phyloP scores from a whole-genome alignment of 2,888 invertebrate genomes.

The Papilio elwesi region DNA sequence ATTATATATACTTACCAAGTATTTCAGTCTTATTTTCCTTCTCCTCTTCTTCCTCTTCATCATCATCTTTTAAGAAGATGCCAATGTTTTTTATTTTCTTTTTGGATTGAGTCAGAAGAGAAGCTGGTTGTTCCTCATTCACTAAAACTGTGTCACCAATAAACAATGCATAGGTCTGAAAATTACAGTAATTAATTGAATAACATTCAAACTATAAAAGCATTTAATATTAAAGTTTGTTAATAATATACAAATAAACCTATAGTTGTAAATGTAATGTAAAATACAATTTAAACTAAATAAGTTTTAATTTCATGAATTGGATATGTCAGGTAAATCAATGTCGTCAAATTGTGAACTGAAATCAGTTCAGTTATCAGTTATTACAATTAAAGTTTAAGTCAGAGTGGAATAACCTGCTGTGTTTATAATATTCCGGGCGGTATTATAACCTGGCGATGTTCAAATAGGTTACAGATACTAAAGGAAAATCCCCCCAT shows the following conservation, averaged over 20 bases:
- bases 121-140: constrained; percentile 94
- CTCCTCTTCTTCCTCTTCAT: constrained; percentile 92
- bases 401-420: too few relatives aligned
- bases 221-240: constrained; percentile 4
- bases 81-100: constrained; percentile 98
- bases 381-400: too few relatives aligned
- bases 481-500: too few relatives aligned
- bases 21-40: constrained; percentile 90
- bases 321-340: too few relatives aligned
- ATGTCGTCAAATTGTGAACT: too few relatives aligned
- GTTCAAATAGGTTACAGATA: too few relatives aligned
- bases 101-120: constrained; percentile 94
- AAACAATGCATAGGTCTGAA: constrained; percentile 92
- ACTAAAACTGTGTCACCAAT: constrained; percentile 99
- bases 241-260: not conserved
- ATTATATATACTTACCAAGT: constrained; percentile 80
- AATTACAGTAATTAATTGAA: not conserved
- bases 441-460: too few relatives aligned
- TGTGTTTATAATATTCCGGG: too few relatives aligned
- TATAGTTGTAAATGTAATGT: too few relatives aligned
- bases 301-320: too few relatives aligned
- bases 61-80: constrained; percentile 96
- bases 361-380: too few relatives aligned
- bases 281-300: too few relatives aligned
- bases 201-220: constrained; percentile 2